Percentiles rank a stretch among this genome's conserved stretches.
Conservation (phyloP, 2,888 invertebrate genomes). For the Rhodophaea formosa region DNA sequence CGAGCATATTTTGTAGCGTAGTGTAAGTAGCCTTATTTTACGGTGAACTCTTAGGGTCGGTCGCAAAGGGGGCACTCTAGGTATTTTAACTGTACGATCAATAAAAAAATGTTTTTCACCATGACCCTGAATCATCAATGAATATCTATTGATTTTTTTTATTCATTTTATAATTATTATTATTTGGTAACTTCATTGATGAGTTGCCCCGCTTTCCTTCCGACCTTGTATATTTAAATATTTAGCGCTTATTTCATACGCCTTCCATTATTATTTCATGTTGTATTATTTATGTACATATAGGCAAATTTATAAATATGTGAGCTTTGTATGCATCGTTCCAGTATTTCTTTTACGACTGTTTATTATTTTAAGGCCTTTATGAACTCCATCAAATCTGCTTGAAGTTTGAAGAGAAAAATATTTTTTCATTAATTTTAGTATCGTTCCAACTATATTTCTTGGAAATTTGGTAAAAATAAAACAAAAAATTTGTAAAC, state of each 20-base stretch:
- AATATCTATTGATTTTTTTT: no score
- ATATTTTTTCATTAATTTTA: background rate
- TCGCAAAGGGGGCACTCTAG: no score
- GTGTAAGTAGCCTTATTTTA: background rate
- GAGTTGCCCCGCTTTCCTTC: background rate
- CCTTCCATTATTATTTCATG: constrained; percentile 19
- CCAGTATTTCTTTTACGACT: background rate
- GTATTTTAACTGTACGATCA: no score
- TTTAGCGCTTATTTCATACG: constrained; percentile 19
- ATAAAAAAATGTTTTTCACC: no score
- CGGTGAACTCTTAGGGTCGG: background rate
- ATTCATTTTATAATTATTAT: no score
- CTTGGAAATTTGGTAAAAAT: background rate
- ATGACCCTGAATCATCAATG: no score
- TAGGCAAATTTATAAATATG: constrained; percentile 19
- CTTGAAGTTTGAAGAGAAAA: background rate
- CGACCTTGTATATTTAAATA: background rate
- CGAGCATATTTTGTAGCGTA: background rate
- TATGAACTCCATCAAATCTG: background rate
- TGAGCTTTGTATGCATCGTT: constrained; percentile 17
- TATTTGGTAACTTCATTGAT: no score
- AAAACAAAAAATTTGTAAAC: background rate
- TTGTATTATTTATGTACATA: constrained; percentile 23
- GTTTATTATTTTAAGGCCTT: background rate
- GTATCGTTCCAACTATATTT: background rate